Percentiles rank a stretch among this genome's conserved stretches.
These are phyloP conservation scores for Hylia prasina DNA, from an alignment of 2,113 vertebrate species.

Conservation along the genomic window DNA sequence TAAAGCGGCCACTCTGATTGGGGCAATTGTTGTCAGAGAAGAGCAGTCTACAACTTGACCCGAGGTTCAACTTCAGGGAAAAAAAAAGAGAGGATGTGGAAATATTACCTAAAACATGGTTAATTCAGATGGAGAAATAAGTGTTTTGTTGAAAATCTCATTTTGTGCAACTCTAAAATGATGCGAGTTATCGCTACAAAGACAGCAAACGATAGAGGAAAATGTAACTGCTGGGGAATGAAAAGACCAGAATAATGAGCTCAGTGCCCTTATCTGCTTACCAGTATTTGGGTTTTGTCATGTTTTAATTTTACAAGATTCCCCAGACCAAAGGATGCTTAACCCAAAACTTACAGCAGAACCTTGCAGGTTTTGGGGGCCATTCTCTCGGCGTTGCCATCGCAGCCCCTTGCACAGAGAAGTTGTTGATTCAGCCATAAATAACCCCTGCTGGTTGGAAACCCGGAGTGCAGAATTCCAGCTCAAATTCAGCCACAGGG, in stretches of 20 bases:
- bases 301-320: constrained; percentile 3
- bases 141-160: neutral
- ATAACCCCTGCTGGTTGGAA: neutral
- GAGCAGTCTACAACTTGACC: neutral
- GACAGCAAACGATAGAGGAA: neutral
- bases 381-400: neutral
- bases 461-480: neutral
- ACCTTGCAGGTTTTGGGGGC: neutral
- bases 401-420: fast-evolving
- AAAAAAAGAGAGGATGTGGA: neutral
- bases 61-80: neutral
- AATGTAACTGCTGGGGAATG: neutral
- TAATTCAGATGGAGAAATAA: neutral
- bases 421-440: neutral
- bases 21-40: neutral
- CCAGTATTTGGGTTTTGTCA: neutral
- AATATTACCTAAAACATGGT: neutral
- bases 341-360: neutral
- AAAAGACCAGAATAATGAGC: neutral
- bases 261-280: neutral
- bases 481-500: neutral
- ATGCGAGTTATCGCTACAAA: neutral
- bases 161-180: neutral
- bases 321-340: neutral
- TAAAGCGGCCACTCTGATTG: neutral